Base-by-base conservation (phyloP, 2,888 invertebrate genomes). In the Teleiodes luculella region DNA sequence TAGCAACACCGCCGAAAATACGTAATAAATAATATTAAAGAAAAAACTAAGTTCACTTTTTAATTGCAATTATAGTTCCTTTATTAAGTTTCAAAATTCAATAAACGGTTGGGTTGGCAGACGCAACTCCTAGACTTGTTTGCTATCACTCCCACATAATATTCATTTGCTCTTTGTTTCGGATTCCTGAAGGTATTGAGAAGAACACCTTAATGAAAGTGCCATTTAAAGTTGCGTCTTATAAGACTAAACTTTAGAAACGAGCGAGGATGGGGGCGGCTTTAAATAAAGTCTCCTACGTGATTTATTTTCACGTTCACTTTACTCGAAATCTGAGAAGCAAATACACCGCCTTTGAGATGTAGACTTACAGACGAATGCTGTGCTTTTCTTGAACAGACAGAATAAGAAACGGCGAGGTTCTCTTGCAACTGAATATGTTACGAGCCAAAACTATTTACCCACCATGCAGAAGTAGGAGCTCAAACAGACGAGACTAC, bases 41-140 rank as follows among this genome's bases (percentile, higher is more conserved):
- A n/a, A n/a, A n/a, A n/a, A n/a, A n/a, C n/a, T n/a, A n/a, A n/a
- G n/a, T n/a, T n/a, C n/a, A n/a, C n/a, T n/a, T n/a, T n/a, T n/a
- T n/a, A n/a, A n/a, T n/a, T n/a, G n/a, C n/a, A n/a, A n/a, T n/a
- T n/a, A n/a, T n/a, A n/a, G n/a, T n/a, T n/a, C n/a, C n/a, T n/a
- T n/a, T n/a, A n/a, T n/a, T n/a, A n/a, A n/a, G 73, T 72, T 79
- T 78, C 78, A 79, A 80, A 36, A 80, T 83, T 84, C 81, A 86
- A 84, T 83, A 84, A 83, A 85, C 84, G 82, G 82, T 84, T 78
- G 77, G n/a, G n/a, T n/a, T n/a, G n/a, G n/a, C n/a, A n/a, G n/a
- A 59, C 53, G 39, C 35, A 6, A 71, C 75, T 72, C 69, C 75
- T 71, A 72, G 73, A 72, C 70, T 74, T 78, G 76, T 80, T 80